Percentiles rank a stretch among this genome's conserved stretches.
Conservation (phyloP, 2,113 vertebrate genomes). For the Pedetes capensis region DNA sequence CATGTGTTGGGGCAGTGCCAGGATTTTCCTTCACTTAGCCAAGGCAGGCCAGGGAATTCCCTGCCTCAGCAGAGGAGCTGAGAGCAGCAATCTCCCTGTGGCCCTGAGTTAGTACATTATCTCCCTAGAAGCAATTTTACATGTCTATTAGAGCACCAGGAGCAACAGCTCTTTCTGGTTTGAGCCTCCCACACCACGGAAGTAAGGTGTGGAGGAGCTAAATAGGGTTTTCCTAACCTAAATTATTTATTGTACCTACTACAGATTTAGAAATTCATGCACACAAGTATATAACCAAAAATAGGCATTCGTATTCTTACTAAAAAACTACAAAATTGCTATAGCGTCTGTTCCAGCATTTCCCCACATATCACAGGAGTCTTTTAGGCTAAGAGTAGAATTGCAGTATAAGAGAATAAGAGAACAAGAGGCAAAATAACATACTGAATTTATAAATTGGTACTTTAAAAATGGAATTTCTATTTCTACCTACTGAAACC, state of each 20-base stretch:
- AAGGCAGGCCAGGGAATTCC: neutral
- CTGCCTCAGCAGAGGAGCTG: neutral
- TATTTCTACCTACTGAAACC: neutral
- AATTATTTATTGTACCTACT: slow-evolving; percentile 23
- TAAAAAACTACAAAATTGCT: neutral
- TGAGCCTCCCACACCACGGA: slow-evolving; percentile 40
- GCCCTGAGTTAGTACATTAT: neutral
- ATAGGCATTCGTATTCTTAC: neutral
- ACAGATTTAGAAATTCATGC: neutral
- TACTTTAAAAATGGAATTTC: neutral
- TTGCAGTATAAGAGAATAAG: neutral
- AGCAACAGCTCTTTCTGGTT: slow-evolving; percentile 60
- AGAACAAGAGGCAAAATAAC: neutral
- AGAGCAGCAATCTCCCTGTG: neutral
- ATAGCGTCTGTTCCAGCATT: neutral
- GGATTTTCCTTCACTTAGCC: neutral
- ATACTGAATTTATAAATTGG: neutral
- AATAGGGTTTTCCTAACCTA: neutral
- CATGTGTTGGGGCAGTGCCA: neutral
- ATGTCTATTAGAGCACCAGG: slow-evolving; percentile 40
- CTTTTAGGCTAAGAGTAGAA: neutral
- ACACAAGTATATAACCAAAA: neutral
- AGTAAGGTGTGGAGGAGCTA: slow-evolving; percentile 28
- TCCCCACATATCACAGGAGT: neutral
- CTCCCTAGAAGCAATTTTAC: slow-evolving; percentile 16